Evolutionary conservation across 2,797 vertebrate genomes (phyloP).

Genomic region (Hafferia zeledoni): DNA sequence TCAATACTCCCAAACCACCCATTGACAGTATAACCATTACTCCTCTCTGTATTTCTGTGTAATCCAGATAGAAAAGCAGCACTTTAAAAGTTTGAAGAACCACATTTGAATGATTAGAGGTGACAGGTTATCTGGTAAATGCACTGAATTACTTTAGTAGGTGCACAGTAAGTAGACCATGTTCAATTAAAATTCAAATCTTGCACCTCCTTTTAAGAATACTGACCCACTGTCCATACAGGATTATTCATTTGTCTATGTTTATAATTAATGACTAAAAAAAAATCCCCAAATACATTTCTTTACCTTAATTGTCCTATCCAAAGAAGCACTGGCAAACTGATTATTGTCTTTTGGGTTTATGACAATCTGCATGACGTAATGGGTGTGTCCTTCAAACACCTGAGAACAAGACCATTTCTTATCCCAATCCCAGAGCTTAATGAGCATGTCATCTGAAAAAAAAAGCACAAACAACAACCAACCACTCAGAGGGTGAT

Average conservation of each 20-base stretch:
- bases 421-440: conserved; percentile 99
- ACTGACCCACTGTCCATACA: not conserved
- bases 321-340: conserved; percentile 96
- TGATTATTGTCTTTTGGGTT: conserved; percentile 99
- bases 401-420: conserved; percentile 98
- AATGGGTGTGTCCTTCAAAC: conserved; percentile 98
- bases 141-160: not conserved
- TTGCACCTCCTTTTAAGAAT: not conserved
- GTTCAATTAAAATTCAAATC: not conserved
- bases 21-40: not conserved
- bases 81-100: not conserved
- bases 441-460: conserved; percentile 98
- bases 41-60: not conserved
- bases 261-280: not conserved
- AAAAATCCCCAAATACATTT: not conserved
- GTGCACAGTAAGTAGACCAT: not conserved
- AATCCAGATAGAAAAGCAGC: not conserved
- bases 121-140: not conserved
- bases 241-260: not conserved
- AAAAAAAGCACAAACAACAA: not conserved
- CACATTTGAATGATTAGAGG: not conserved
- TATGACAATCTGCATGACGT: conserved; percentile 99
- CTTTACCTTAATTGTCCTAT: conserved; percentile 95
- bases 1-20: not conserved
- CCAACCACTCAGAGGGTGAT: not conserved